phyloP scores from a whole-genome alignment of 2,888 invertebrate genomes.

The Ypsolopha sequella region DNA sequence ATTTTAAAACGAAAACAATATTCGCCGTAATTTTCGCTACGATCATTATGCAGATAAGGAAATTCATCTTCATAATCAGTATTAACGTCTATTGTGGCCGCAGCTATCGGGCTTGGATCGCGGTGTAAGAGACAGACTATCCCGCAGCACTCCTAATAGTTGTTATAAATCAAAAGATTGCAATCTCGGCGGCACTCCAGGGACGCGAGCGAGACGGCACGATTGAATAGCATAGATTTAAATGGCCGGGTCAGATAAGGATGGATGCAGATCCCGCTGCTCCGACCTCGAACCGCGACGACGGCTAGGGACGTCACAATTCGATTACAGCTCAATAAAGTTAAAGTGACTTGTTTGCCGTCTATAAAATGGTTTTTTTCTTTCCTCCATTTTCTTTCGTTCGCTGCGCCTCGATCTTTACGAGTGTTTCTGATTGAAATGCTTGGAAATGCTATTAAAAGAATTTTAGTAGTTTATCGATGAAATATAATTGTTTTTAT shows the following conservation, averaged over 20 bases:
- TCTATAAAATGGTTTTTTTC: constrained; percentile 69
- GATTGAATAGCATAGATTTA: constrained; percentile 71
- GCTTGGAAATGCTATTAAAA: constrained; percentile 1
- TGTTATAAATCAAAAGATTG: constrained; percentile 72
- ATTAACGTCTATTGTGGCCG: constrained; percentile 55
- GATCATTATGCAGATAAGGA: constrained; percentile 9
- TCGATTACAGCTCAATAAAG: constrained; percentile 71
- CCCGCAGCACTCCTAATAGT: constrained; percentile 67
- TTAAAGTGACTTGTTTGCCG: constrained; percentile 70
- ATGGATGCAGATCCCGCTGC: constrained; percentile 56
- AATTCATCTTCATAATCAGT: constrained; percentile 58
- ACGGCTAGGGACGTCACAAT: constrained; percentile 66
- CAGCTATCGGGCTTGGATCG: constrained; percentile 52
- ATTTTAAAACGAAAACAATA: background rate
- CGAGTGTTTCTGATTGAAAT: constrained; percentile 11
- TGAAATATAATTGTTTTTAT: background rate
- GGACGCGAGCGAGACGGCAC: constrained; percentile 67
- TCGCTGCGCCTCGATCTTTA: constrained; percentile 22
- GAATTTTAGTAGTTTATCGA: background rate
- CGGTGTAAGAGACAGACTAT: constrained; percentile 56
- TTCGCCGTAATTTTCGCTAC: background rate
- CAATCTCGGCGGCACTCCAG: constrained; percentile 69
- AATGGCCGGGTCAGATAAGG: constrained; percentile 68
- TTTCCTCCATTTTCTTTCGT: constrained; percentile 41
- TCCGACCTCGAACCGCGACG: constrained; percentile 39